phyloP scores from a whole-genome alignment of 2,113 vertebrate genomes.

The Amazona vittata region DNA sequence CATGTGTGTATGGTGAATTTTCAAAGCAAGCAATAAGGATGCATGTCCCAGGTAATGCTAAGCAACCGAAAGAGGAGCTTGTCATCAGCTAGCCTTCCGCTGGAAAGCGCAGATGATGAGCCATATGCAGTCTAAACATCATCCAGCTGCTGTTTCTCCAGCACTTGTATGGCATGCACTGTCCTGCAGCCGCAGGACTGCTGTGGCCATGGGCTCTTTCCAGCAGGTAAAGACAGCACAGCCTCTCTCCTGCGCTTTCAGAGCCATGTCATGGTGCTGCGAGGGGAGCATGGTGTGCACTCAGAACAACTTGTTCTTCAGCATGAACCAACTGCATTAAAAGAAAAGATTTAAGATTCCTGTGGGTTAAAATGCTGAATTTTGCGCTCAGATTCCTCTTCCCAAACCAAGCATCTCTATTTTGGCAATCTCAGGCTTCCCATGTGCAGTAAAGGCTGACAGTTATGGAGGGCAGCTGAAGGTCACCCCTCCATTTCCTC shows the following conservation, averaged over 20 bases:
- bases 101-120: neutral
- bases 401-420: neutral
- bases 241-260: neutral
- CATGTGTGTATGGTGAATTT: accelerated
- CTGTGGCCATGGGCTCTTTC: accelerated
- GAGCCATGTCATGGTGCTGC: accelerated
- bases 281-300: neutral
- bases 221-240: neutral
- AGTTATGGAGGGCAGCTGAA: neutral
- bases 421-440: neutral
- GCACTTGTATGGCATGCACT: accelerated
- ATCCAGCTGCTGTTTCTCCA: neutral
- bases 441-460: neutral
- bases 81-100: neutral
- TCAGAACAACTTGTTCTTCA: neutral
- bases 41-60: neutral
- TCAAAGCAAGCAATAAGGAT: neutral
- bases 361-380: neutral
- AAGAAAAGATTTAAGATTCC: neutral
- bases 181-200: accelerated
- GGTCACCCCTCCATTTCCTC: constrained; percentile 8
- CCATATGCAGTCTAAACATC: accelerated
- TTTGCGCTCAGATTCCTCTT: neutral
- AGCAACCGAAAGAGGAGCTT: neutral
- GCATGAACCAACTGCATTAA: accelerated